Evolutionary conservation across 2,113 vertebrate species (phyloP).

Genomic region (Callipepla squamata): DNA sequence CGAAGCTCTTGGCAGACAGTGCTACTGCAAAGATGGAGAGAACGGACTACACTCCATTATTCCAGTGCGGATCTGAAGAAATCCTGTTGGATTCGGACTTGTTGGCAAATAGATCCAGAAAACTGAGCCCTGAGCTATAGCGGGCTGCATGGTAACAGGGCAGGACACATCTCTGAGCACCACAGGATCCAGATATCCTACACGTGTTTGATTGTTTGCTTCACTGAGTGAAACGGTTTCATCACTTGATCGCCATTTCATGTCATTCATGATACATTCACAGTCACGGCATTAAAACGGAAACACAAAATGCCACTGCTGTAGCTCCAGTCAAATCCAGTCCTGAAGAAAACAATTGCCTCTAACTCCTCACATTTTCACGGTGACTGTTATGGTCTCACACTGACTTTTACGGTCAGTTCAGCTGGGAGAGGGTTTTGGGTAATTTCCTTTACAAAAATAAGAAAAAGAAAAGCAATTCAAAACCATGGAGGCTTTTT

Average conservation of each 20-base stretch:
- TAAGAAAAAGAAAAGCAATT: background rate
- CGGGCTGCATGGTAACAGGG: background rate
- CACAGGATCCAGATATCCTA: background rate
- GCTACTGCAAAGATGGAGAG: background rate
- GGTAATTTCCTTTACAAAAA: constrained; percentile 35
- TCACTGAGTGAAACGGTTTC: constrained; percentile 8
- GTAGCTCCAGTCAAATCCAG: background rate
- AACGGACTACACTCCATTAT: background rate
- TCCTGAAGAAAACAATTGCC: background rate
- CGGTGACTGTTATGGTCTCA: background rate
- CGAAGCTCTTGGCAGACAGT: background rate
- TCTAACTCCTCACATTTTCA: background rate
- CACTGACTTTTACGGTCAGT: background rate
- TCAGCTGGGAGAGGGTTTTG: constrained; percentile 1
- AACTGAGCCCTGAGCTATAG: background rate
- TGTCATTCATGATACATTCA: background rate
- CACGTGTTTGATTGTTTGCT: background rate
- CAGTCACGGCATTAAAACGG: background rate
- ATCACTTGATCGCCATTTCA: constrained; percentile 21
- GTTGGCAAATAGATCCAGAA: background rate
- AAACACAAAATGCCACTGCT: constrained; percentile 2
- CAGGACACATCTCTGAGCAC: background rate
- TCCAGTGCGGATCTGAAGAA: background rate
- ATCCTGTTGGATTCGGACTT: background rate
- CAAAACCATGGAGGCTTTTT: background rate